Evolutionary conservation across 2,113 vertebrate genomes (phyloP), one percentile per base, ranked within the genome.

Genomic region (Larimichthys polyactis): DNA sequence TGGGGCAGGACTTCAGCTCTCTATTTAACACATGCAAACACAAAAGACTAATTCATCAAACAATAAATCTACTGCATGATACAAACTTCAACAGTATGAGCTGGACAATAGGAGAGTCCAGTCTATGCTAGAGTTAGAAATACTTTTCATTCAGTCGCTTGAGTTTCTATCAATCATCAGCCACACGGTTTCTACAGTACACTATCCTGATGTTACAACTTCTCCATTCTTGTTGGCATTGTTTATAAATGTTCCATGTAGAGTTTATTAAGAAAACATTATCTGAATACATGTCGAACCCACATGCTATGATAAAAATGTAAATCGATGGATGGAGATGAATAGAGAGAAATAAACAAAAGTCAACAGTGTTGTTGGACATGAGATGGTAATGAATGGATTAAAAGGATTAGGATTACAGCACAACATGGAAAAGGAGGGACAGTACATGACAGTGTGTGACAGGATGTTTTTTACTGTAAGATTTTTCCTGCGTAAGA

Each of bases 21-120:
- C 66, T 60, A 66, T 74, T 72, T 27, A 79, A 74, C 62, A 84
- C 89, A 90, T 86, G 91, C 88, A 87, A 68, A 75, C 71, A 82
- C 43, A 79, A 49, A 68, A 17, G 29, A 44, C 22, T 66, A 62
- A 74, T n/a, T 78, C 3, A 48, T 64, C n/a, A 32, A 43, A 22
- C 12, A 75, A 43, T 27, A 90, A 74, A 82, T 75, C 65, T 65
- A 78, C 57, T 74, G 70, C 20, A 55, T 59, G 44, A 52, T 12
- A 48, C 5, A 69, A 54, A 59, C 15, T 60, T 29, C 0, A 81
- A 55, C 17, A 68, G 10, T 3, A 11, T 75, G 22, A 62, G 52
- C 5, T 52, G 52, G 12, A 62, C 52, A 59, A 71, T 20, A 43
- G 40, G 17, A 78, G 11, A 71, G 59, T 27, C 58, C n/a, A 54